These are phyloP conservation scores for Malurus elegans DNA, from an alignment of 2,113 vertebrate species.

Conservation along the genomic window DNA sequence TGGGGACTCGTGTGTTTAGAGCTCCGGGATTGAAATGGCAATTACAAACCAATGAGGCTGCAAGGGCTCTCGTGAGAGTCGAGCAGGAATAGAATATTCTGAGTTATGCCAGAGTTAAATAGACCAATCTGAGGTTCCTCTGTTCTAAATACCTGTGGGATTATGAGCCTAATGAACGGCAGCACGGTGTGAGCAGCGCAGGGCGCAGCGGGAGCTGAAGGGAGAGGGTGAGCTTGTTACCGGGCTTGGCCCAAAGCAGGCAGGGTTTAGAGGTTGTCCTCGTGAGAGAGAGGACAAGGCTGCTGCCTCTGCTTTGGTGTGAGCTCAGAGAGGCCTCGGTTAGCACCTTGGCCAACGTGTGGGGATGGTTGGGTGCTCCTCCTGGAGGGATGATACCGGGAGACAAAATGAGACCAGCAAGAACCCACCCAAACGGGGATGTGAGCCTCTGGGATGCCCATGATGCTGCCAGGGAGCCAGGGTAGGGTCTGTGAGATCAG, in stretches of 20 bases:
- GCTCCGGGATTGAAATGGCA: not conserved
- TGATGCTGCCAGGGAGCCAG: not conserved
- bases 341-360: rapidly evolving
- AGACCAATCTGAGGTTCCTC: not conserved
- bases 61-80: not conserved
- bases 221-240: not conserved
- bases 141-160: not conserved
- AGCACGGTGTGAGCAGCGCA: rapidly evolving
- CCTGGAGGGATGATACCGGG: not conserved
- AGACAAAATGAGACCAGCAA: rapidly evolving
- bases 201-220: not conserved
- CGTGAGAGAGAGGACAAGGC: not conserved
- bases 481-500: not conserved
- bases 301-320: not conserved
- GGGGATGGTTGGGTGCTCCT: not conserved
- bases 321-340: not conserved
- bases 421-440: not conserved
- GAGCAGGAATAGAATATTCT: not conserved
- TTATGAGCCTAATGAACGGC: not conserved
- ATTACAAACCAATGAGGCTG: not conserved
- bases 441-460: not conserved
- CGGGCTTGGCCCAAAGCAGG: not conserved
- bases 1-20: rapidly evolving
- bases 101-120: not conserved
- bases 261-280: not conserved